Conservation (phyloP, 2,113 vertebrate species). For the Chauna torquata region DNA sequence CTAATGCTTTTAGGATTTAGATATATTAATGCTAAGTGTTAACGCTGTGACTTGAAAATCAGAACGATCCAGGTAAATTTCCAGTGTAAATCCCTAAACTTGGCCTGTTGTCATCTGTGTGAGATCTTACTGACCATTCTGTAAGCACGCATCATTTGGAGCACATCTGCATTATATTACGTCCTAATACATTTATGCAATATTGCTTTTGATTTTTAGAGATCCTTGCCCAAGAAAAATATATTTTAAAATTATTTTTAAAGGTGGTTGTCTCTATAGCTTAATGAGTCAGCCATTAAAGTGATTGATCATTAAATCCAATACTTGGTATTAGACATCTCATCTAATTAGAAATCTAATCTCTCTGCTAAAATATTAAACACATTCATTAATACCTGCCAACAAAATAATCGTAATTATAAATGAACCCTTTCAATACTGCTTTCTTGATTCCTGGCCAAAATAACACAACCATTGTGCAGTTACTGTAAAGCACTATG, state of each 20-base stretch:
- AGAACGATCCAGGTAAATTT: neutral
- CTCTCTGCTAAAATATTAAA: conserved; percentile 25
- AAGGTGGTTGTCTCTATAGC: neutral
- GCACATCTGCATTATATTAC: neutral
- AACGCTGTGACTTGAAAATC: neutral
- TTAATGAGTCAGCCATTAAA: neutral
- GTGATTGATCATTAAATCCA: conserved; percentile 1
- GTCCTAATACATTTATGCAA: neutral
- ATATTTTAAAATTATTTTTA: neutral
- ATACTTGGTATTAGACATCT: neutral
- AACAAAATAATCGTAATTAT: neutral
- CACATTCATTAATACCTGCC: neutral
- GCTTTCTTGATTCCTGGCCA: neutral
- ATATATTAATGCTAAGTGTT: neutral
- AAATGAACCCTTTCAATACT: neutral
- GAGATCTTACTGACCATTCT: neutral
- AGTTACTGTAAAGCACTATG: neutral
- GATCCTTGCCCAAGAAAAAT: neutral
- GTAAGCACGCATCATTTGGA: neutral
- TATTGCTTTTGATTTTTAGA: neutral
- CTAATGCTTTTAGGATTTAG: neutral
- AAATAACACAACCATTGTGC: neutral
- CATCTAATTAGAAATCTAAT: conserved; percentile 2
- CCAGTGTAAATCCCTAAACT: neutral
- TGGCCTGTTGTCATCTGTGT: neutral